A percentile compares a stretch with the other conserved stretches of the same genome.
These are phyloP conservation scores for Capreolus pygargus DNA, from an alignment of 2,113 vertebrate genomes.

Conservation along the genomic window DNA sequence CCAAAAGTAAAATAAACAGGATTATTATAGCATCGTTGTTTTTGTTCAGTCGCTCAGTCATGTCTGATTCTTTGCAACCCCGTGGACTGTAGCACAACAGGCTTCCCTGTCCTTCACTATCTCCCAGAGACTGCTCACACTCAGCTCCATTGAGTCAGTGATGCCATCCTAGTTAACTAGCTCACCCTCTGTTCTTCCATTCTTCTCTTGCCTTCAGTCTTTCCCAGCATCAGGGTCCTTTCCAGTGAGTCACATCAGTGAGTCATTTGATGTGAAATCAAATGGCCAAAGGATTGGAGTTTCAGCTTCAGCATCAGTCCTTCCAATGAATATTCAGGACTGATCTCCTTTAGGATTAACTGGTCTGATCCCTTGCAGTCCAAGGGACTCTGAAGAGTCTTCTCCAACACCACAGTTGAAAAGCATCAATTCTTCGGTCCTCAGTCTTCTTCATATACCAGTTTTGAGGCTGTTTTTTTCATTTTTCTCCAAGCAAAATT, in stretches of 20 bases:
- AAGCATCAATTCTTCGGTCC: neutral
- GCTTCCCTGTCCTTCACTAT: neutral
- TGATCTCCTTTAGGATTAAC: neutral
- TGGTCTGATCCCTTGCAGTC: neutral
- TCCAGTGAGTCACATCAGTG: neutral
- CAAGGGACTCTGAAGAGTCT: neutral
- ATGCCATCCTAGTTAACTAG: neutral
- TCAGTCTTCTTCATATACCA: neutral
- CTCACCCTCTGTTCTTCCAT: neutral
- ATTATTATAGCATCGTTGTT: neutral
- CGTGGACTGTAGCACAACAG: neutral
- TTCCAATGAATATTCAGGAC: neutral
- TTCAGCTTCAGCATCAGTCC: neutral
- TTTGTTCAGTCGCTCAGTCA: neutral
- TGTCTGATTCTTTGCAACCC: neutral
- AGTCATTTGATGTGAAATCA: neutral
- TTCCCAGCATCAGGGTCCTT: neutral
- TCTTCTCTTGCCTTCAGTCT: neutral
- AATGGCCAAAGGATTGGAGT: neutral
- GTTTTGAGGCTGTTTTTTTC: neutral
- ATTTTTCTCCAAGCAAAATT: neutral
- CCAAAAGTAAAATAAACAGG: neutral
- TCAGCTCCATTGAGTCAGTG: neutral
- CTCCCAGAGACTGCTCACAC: neutral
- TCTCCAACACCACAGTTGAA: neutral